A percentile compares a stretch with the other conserved stretches of the same genome.
phyloP scores from a whole-genome alignment of 1,140 invertebrate genomes.

The Gonatopus flavifemur region DNA sequence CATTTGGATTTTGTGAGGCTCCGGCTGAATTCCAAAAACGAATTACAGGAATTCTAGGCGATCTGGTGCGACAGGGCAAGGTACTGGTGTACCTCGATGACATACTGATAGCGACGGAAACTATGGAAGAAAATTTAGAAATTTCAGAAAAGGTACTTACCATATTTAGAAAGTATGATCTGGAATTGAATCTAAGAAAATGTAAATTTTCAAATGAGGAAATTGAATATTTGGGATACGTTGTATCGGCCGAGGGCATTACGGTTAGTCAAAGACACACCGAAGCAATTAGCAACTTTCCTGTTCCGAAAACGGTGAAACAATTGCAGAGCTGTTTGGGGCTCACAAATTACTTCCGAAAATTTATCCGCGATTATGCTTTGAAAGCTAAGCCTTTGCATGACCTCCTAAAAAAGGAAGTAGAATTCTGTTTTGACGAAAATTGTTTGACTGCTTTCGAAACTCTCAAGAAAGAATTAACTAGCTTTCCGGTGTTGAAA shows the following conservation, averaged over 20 bases:
- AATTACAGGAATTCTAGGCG: too few species aligned
- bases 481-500: too few species aligned
- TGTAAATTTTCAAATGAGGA: not conserved
- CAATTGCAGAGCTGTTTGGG: constrained; percentile 32
- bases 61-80: too few species aligned
- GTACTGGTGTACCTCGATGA: constrained; percentile 9
- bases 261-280: not conserved
- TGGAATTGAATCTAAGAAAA: constrained; percentile 3
- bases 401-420: not conserved
- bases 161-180: not conserved
- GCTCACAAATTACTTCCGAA: constrained; percentile 26
- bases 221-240: not conserved
- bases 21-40: too few species aligned
- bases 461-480: not conserved
- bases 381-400: too few species aligned
- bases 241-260: not conserved
- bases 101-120: not conserved
- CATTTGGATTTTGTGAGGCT: too few species aligned
- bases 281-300: not conserved
- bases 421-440: not conserved
- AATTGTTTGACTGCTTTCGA: not conserved
- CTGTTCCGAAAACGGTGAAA: not conserved
- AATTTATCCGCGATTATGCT: too few species aligned
- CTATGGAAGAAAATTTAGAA: not conserved
- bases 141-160: accelerated